These are phyloP conservation scores for Holothuria scabra DNA, from an alignment of 53 echinoderm and acorn worm genomes.

Conservation along the genomic window DNA sequence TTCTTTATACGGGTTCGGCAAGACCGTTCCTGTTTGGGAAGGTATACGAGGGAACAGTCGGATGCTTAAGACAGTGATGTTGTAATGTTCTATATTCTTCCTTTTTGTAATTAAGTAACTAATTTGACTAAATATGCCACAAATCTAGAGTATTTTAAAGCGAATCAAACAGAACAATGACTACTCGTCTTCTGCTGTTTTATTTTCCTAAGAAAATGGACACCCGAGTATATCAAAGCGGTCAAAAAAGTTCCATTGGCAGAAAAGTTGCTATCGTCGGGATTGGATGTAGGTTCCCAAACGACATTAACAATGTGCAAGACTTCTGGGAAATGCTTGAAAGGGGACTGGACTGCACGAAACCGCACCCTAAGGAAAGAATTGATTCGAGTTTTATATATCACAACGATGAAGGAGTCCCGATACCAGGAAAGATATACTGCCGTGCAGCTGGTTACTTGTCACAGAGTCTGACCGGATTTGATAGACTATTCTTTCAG, in stretches of 20 bases:
- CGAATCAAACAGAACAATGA: no score
- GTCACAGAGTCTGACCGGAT: slow-evolving; percentile 22
- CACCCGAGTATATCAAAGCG: no score
- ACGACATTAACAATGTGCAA: slow-evolving; percentile 3
- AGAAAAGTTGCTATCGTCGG: slow-evolving; percentile 45
- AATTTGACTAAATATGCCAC: no score
- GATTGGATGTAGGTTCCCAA: slow-evolving; percentile 38
- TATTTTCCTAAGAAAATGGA: no score
- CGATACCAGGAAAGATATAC: slow-evolving; percentile 43
- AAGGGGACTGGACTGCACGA: slow-evolving; percentile 26
- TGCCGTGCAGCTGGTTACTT: slow-evolving; percentile 18
- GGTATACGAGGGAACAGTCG: no score
- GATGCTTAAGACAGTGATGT: no score
- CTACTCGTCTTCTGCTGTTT: no score
- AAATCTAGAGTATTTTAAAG: no score
- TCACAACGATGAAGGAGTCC: not conserved
- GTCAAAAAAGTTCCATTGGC: not conserved
- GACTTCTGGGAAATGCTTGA: slow-evolving; percentile 37
- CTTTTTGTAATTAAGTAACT: no score
- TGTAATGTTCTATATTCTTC: no score
- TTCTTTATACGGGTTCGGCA: no score
- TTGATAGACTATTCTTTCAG: slow-evolving; percentile 45
- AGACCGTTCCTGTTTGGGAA: no score
- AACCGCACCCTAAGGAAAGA: slow-evolving; percentile 21
- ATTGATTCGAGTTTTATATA: slow-evolving; percentile 19